Conservation (phyloP, 1,140 invertebrate species). For the Tetranychus urticae region DNA sequence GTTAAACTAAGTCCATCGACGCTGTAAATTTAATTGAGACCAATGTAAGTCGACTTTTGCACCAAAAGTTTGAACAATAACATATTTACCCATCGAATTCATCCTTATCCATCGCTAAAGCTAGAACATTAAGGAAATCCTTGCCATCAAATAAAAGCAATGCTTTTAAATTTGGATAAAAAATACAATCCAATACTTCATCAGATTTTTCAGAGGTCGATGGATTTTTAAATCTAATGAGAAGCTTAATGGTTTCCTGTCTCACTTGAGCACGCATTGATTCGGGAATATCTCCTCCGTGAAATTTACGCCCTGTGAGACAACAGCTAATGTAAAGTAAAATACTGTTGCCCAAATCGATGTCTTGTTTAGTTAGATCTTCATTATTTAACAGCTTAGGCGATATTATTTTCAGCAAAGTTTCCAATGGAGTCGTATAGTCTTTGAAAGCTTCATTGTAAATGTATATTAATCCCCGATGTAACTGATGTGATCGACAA, state of each 20-base stretch:
- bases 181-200: not conserved
- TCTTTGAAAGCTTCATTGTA: constrained; percentile 62
- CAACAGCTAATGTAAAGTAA: constrained; percentile 73
- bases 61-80: not conserved
- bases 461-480: constrained; percentile 66
- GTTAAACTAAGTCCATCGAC: constrained; percentile 36
- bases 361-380: constrained; percentile 10
- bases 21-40: not conserved
- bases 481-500: constrained; percentile 49
- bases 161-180: constrained; percentile 28
- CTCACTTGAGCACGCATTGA: not conserved
- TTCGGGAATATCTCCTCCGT: constrained; percentile 44
- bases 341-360: constrained; percentile 54
- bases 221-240: not conserved
- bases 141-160: constrained; percentile 60
- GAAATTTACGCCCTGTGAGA: constrained; percentile 69
- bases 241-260: not conserved
- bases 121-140: constrained; percentile 69
- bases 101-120: constrained; percentile 62
- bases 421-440: constrained; percentile 51
- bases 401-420: constrained; percentile 18
- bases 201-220: not conserved
- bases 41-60: not conserved
- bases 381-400: constrained; percentile 6
- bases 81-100: constrained; percentile 31